Conservation (phyloP, 1,140 invertebrate species). For the Bombus affinis region DNA sequence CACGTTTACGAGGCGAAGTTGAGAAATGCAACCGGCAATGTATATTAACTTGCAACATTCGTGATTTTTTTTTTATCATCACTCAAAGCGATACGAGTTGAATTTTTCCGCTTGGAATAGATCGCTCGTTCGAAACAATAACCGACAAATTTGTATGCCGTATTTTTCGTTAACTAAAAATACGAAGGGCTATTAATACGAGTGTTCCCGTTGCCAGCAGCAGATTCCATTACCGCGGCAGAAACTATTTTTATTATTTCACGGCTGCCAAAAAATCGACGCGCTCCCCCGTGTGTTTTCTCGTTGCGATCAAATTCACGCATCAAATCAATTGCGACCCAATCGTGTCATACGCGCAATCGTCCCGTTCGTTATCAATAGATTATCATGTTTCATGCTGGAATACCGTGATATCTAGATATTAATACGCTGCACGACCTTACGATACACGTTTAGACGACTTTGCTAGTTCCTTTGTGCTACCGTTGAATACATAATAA, state of each 20-base stretch:
- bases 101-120: background rate
- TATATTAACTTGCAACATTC: background rate
- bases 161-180: conserved; percentile 29
- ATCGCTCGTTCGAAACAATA: conserved; percentile 17
- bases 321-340: background rate
- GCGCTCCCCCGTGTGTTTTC: background rate
- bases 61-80: background rate
- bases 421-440: background rate
- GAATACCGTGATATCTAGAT: background rate
- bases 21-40: background rate
- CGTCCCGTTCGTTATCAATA: conserved; percentile 16
- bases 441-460: background rate
- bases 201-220: conserved; percentile 14
- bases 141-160: background rate
- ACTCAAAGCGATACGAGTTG: background rate
- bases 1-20: background rate
- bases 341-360: conserved; percentile 3
- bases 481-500: background rate
- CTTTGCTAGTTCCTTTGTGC: background rate
- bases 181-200: conserved; percentile 38
- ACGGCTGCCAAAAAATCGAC: conserved; percentile 28
- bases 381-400: conserved; percentile 35
- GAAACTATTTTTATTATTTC: conserved; percentile 46
- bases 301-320: background rate
- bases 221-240: conserved; percentile 33